Conservation (phyloP, 2,888 invertebrate species). For the Halictus quadricinctus region DNA sequence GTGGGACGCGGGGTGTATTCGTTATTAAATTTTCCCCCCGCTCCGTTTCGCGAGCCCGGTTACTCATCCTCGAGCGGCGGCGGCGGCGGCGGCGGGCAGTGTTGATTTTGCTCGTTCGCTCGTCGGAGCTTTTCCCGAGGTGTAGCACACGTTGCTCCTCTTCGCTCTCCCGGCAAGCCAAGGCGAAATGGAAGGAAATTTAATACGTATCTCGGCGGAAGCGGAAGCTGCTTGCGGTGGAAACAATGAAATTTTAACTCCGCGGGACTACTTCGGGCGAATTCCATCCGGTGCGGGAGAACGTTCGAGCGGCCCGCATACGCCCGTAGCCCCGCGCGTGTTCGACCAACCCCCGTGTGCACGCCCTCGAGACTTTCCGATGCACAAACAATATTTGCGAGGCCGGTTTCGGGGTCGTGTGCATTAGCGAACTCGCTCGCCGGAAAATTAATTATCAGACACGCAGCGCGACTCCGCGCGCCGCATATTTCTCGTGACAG, state of each 20-base stretch:
- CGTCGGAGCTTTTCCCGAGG: not conserved
- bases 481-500: slow-evolving; percentile 28
- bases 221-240: slow-evolving; percentile 34
- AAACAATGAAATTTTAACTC: slow-evolving; percentile 60
- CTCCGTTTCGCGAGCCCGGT: not conserved
- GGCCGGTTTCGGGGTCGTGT: not conserved
- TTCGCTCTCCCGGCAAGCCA: not conserved
- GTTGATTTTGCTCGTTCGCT: slow-evolving; percentile 24
- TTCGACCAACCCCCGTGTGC: not conserved
- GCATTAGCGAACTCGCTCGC: slow-evolving; percentile 23
- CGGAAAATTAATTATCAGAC: slow-evolving; percentile 49
- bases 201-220: slow-evolving; percentile 51
- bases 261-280: slow-evolving; percentile 29
- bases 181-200: slow-evolving; percentile 61
- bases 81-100: not conserved
- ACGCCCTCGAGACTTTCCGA: slow-evolving; percentile 17
- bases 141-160: not conserved
- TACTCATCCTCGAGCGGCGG: too few species aligned
- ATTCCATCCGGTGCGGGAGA: slow-evolving; percentile 28
- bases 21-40: not conserved
- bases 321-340: not conserved
- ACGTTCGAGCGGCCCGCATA: not conserved
- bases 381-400: slow-evolving; percentile 30
- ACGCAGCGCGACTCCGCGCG: slow-evolving; percentile 1
- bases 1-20: not conserved